Evolutionary conservation across 37 sponge, comb jelly and placozoan genomes (phyloP).

Genomic region (Spongilla lacustris): DNA sequence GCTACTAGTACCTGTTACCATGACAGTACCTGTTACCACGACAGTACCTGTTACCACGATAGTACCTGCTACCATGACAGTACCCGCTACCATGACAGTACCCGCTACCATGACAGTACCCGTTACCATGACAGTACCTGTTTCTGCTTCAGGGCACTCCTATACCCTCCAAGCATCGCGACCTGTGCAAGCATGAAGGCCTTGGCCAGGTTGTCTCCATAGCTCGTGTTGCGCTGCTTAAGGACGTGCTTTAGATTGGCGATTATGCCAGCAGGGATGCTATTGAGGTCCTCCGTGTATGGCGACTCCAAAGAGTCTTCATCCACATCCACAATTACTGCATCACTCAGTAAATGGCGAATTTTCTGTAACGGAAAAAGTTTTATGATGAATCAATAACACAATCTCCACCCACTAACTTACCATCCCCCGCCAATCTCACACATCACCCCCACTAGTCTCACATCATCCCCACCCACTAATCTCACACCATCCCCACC

Average conservation of each 20-base stretch:
- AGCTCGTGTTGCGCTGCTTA: conserved; percentile 76
- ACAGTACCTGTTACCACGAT: too few relatives aligned
- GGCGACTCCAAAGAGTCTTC: conserved; percentile 62
- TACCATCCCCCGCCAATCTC: neutral
- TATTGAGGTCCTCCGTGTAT: conserved; percentile 41
- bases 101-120: too few relatives aligned
- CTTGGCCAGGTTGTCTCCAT: conserved; percentile 68
- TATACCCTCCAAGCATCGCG: conserved; percentile 80
- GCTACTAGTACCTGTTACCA: too few relatives aligned
- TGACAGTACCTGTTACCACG: neutral
- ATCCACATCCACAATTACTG: conserved; percentile 84
- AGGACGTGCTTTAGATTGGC: conserved; percentile 67
- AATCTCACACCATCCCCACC: neutral
- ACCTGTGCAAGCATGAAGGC: conserved; percentile 71
- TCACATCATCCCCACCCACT: neutral
- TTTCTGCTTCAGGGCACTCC: conserved; percentile 55
- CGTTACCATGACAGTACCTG: neutral
- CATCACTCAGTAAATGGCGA: conserved; percentile 73
- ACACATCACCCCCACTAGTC: neutral
- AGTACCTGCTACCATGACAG: too few relatives aligned
- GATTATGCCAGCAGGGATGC: conserved; percentile 33
- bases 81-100: too few relatives aligned
- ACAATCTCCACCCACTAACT: neutral
- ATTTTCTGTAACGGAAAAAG: neutral
- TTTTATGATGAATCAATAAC: neutral